A percentile compares a stretch with the other conserved stretches of the same genome.
These are phyloP conservation scores for Torymus aiolomorphi DNA, from an alignment of 2,888 invertebrate species.

Conservation along the genomic window DNA sequence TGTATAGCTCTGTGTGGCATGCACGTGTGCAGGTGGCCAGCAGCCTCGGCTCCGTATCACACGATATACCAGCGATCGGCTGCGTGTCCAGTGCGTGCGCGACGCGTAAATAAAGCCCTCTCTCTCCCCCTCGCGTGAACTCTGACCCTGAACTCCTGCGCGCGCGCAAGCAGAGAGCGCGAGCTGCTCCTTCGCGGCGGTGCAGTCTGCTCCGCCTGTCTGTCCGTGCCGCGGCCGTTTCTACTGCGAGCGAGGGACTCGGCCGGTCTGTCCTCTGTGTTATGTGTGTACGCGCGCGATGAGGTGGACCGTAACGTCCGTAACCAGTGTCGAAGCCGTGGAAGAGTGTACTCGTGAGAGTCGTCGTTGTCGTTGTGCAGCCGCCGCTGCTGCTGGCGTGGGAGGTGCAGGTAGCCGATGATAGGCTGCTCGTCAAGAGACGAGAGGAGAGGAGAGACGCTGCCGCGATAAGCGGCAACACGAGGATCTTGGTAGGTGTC, in stretches of 20 bases:
- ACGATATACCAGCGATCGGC: neutral
- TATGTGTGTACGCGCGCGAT: too few relatives aligned
- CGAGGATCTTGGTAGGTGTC: too few relatives aligned
- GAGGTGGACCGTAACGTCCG: too few relatives aligned
- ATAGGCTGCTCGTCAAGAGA: too few relatives aligned
- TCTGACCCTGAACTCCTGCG: constrained; percentile 54
- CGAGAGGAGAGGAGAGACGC: too few relatives aligned
- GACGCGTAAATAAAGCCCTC: constrained; percentile 23
- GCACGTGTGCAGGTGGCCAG: neutral
- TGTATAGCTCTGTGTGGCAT: too few relatives aligned
- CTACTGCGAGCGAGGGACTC: neutral
- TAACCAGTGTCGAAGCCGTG: too few relatives aligned
- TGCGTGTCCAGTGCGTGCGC: neutral
- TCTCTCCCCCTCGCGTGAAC: constrained; percentile 37
- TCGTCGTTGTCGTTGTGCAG: too few relatives aligned
- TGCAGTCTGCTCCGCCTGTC: neutral
- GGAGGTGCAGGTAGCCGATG: too few relatives aligned
- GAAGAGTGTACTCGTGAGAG: too few relatives aligned
- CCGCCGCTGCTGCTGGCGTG: too few relatives aligned
- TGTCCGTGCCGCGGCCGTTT: constrained; percentile 9
- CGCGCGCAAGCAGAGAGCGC: constrained; percentile 15
- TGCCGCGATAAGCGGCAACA: too few relatives aligned
- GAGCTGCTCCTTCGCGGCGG: neutral
- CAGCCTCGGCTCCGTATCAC: constrained; percentile 3
- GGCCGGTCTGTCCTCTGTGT: neutral